Evolutionary conservation across 2,888 invertebrate species (phyloP).

Genomic region (Mesorhabditis sp.): DNA sequence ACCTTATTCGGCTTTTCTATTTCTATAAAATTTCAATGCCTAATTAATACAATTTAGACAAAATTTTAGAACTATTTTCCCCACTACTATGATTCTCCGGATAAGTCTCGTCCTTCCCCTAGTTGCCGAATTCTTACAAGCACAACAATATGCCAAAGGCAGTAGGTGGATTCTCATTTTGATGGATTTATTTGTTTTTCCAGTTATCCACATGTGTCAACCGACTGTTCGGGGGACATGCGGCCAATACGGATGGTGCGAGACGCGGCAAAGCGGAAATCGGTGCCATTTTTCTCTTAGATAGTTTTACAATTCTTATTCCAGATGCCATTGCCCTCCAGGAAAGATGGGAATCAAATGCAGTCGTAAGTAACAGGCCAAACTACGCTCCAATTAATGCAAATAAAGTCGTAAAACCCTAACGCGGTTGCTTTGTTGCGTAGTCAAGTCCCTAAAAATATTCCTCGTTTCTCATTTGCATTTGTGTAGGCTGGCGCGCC

Average conservation of each 20-base stretch:
- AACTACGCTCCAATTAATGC: too few relatives aligned
- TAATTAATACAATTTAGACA: too few relatives aligned
- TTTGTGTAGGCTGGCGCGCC: too few relatives aligned
- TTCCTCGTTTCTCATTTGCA: too few relatives aligned
- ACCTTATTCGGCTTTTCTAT: background rate
- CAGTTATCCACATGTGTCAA: constrained; percentile 42
- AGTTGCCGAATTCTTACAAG: too few relatives aligned
- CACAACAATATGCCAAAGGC: too few relatives aligned
- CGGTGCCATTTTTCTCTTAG: constrained; percentile 12
- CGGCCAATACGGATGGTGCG: constrained; percentile 35
- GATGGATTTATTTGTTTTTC: constrained; percentile 3
- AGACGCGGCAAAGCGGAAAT: constrained; percentile 28
- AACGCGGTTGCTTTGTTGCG: too few relatives aligned
- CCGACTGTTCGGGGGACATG: constrained; percentile 24
- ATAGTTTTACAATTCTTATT: constrained; percentile 9
- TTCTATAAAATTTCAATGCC: constrained; percentile 4
- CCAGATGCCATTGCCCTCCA: constrained; percentile 39
- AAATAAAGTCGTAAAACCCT: too few relatives aligned
- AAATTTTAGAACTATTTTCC: background rate
- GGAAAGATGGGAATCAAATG: constrained; percentile 51
- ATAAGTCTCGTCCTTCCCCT: background rate
- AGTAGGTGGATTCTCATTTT: too few relatives aligned
- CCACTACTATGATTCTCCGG: background rate
- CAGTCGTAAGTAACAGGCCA: constrained; percentile 27
- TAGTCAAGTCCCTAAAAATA: too few relatives aligned